phyloP scores from a whole-genome alignment of 2,113 vertebrate genomes.

The Toxotes chatareus region DNA sequence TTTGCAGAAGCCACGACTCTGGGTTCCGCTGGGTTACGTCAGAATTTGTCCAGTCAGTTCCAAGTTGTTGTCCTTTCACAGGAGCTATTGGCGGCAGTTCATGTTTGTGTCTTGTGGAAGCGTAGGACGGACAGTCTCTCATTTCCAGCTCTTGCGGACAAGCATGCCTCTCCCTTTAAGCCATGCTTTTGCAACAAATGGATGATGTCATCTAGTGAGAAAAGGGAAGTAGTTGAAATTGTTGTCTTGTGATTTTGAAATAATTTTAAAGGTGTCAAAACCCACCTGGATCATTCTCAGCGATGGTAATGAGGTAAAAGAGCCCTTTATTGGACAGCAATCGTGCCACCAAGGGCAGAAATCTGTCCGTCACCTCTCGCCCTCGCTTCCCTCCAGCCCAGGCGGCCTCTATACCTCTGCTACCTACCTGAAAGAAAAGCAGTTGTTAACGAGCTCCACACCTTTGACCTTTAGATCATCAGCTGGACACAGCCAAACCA shows the following conservation, averaged over 20 bases:
- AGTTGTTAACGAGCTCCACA: neutral
- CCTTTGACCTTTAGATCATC: neutral
- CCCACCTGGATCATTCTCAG: constrained; percentile 94
- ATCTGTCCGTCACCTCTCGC: constrained; percentile 91
- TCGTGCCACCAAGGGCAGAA: constrained; percentile 88
- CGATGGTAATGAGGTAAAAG: constrained; percentile 92
- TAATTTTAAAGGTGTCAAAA: accelerated
- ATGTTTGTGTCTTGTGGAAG: constrained; percentile 74
- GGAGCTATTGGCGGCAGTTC: neutral
- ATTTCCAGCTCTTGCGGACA: constrained; percentile 88
- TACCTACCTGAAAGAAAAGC: constrained; percentile 83
- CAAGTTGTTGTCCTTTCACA: neutral
- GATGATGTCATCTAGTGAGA: constrained; percentile 89
- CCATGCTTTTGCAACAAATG: constrained; percentile 80
- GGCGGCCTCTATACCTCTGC: constrained; percentile 89
- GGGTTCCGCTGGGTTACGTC: too few relatives aligned
- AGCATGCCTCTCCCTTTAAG: constrained; percentile 81
- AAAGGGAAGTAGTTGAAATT: neutral
- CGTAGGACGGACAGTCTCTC: constrained; percentile 89
- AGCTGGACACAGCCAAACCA: constrained; percentile 45
- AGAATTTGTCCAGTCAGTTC: neutral
- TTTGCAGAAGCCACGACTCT: too few relatives aligned
- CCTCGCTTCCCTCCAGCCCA: constrained; percentile 94
- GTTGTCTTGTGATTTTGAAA: neutral
- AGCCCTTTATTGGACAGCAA: constrained; percentile 89